A percentile compares a stretch with the other conserved stretches of the same genome.
Evolutionary conservation across 2,797 vertebrate genomes (phyloP).

Genomic region (Megalops cyprinoides): DNA sequence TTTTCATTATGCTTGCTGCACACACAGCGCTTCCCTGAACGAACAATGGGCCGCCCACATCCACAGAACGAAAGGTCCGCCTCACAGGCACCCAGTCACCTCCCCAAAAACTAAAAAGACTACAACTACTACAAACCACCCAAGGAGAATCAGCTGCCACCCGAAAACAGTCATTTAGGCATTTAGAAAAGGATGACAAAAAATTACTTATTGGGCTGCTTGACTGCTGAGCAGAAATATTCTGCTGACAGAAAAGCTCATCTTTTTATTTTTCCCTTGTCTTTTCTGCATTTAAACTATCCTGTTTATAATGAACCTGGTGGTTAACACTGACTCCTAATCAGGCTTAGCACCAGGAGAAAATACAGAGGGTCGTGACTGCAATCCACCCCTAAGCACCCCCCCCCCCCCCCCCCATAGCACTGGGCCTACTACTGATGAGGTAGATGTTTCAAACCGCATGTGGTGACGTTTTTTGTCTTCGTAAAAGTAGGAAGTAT

Average conservation of each 20-base stretch:
- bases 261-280: no score
- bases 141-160: background rate
- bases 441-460: background rate
- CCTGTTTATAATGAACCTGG: no score
- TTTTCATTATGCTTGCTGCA: constrained; percentile 36
- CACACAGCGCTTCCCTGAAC: constrained; percentile 24
- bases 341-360: no score
- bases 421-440: background rate
- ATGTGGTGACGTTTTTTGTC: background rate
- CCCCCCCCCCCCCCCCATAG: no score
- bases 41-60: constrained; percentile 42
- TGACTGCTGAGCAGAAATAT: background rate
- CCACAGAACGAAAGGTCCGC: background rate
- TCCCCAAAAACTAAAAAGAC: no score
- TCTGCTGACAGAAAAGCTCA: no score
- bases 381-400: no score
- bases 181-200: no score
- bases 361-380: no score
- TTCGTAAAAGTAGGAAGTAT: background rate
- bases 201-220: background rate
- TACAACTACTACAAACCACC: background rate
- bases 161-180: background rate
- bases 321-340: no score
- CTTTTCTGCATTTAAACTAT: no score
- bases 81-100: no score